Percentiles rank a stretch among this genome's conserved stretches.
Evolutionary conservation across 2,113 vertebrate species (phyloP).

Genomic region (Hydrochoerus hydrochaeris): DNA sequence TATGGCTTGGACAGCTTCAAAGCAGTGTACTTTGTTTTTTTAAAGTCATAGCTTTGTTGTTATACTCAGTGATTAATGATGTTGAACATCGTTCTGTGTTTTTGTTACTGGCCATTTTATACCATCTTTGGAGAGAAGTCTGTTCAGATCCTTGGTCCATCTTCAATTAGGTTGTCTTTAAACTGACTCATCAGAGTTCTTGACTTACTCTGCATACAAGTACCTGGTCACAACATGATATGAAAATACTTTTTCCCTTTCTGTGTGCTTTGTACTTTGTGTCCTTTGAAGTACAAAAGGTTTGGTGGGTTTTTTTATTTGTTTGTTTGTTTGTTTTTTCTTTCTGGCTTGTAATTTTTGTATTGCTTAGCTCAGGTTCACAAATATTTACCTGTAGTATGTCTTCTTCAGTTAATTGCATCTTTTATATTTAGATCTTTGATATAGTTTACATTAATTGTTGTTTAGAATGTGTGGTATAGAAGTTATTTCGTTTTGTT

Average conservation of each 20-base stretch:
- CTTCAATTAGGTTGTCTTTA: slow-evolving; percentile 4
- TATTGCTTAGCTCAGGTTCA: not conserved
- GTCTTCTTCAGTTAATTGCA: slow-evolving; percentile 24
- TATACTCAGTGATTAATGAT: not conserved
- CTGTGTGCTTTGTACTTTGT: slow-evolving; percentile 4
- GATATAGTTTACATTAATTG: not conserved
- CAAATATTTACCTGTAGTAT: not conserved
- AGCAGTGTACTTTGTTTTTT: not conserved
- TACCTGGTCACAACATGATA: not conserved
- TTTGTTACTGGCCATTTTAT: not conserved
- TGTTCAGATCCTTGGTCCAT: not conserved
- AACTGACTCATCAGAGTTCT: not conserved
- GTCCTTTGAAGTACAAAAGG: not conserved
- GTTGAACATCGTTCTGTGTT: not conserved
- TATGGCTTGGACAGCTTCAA: not conserved
- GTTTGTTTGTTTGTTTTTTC: not conserved
- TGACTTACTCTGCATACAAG: not conserved
- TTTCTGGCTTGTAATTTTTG: not conserved
- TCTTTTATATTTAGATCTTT: not conserved
- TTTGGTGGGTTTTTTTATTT: not conserved
- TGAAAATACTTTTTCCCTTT: slow-evolving; percentile 18
- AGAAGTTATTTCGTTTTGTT: not conserved
- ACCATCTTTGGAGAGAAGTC: slow-evolving; percentile 25
- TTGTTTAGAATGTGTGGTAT: not conserved
- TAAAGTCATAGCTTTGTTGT: not conserved